A percentile compares a stretch with the other conserved stretches of the same genome.
phyloP scores from a whole-genome alignment of 2,797 vertebrate genomes.

The Crypturellus tataupa region DNA sequence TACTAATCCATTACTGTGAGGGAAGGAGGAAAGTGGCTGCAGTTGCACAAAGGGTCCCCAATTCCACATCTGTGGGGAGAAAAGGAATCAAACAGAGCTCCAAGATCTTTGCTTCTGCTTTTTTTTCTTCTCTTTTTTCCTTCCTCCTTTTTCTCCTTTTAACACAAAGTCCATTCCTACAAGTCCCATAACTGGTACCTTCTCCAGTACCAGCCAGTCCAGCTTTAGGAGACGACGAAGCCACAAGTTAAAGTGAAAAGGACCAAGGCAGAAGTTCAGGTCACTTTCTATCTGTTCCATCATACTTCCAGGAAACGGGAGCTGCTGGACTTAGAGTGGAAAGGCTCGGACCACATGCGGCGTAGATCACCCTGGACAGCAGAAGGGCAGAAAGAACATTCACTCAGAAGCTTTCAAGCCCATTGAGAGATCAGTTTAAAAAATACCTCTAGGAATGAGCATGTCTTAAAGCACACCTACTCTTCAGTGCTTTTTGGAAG shows the following conservation, averaged over 20 bases:
- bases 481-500: background rate
- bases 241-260: constrained; percentile 74
- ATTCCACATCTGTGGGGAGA: constrained; percentile 40
- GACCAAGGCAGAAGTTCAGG: constrained; percentile 74
- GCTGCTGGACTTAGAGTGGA: constrained; percentile 95
- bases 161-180: constrained; percentile 55
- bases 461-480: background rate
- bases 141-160: constrained; percentile 23
- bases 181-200: constrained; percentile 66
- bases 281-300: constrained; percentile 84
- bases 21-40: constrained; percentile 64
- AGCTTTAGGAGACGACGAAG: constrained; percentile 72
- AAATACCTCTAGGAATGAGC: background rate
- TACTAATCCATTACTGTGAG: constrained; percentile 54
- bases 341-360: constrained; percentile 99
- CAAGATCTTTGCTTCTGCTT: constrained; percentile 21
- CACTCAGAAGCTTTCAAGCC: background rate
- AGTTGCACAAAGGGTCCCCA: constrained; percentile 57
- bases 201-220: constrained; percentile 76
- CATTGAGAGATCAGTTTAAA: background rate
- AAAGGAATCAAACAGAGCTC: constrained; percentile 20
- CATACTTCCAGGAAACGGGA: constrained; percentile 99
- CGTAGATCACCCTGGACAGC: constrained; percentile 92
- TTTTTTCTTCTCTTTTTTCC: constrained; percentile 1
- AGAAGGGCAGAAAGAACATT: background rate